A percentile compares a stretch with the other conserved stretches of the same genome.
Evolutionary conservation across 2,113 vertebrate genomes (phyloP).

Genomic region (Misgurnus mizolepis): DNA sequence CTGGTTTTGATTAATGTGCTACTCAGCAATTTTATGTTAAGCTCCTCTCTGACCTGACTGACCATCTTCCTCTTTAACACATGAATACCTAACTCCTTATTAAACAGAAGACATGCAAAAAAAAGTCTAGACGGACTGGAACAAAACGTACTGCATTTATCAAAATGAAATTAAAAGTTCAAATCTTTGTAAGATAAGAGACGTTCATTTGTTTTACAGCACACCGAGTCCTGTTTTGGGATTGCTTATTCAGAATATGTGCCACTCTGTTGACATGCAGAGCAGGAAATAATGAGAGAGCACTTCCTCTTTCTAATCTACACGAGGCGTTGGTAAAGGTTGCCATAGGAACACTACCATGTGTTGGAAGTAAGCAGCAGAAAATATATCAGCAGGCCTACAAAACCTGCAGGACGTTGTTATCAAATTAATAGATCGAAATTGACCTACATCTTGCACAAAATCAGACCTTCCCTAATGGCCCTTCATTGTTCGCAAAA

Average conservation of each 20-base stretch:
- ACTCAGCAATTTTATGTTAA: neutral
- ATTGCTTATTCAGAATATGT: constrained; percentile 1
- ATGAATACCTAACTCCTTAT: neutral
- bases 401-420: neutral
- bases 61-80: constrained; percentile 27
- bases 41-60: neutral
- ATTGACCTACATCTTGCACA: neutral
- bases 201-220: neutral
- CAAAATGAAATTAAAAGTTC: neutral
- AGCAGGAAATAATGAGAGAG: constrained; percentile 51
- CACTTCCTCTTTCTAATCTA: constrained; percentile 59
- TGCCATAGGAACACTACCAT: constrained; percentile 47
- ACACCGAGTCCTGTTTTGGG: neutral
- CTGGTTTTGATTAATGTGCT: neutral
- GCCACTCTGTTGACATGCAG: constrained; percentile 37
- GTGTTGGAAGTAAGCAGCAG: constrained; percentile 40
- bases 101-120: neutral
- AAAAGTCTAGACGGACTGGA: neutral
- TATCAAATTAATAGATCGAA: constrained; percentile 1
- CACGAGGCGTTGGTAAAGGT: constrained; percentile 43
- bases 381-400: constrained; percentile 11
- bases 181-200: neutral
- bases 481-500: neutral
- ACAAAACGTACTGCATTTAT: neutral
- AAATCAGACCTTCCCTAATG: neutral